These are phyloP conservation scores for Polymixis lichenea DNA, from an alignment of 2,888 invertebrate species.

Conservation along the genomic window DNA sequence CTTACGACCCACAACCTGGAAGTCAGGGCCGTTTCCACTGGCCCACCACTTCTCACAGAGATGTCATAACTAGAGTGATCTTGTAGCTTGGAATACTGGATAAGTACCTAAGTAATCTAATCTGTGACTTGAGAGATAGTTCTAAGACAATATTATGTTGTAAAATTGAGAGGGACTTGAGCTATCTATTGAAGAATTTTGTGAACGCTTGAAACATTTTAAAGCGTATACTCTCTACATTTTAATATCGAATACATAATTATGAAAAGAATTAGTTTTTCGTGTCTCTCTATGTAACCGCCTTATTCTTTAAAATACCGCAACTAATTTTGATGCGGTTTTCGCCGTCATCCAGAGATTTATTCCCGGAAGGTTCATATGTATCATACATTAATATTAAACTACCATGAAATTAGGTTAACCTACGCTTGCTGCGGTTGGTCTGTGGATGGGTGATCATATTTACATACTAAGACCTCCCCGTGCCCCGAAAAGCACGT, in stretches of 20 bases:
- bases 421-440: too few relatives aligned
- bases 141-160: not conserved
- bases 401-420: too few relatives aligned
- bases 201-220: not conserved
- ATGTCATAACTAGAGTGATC: not conserved
- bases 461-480: too few relatives aligned
- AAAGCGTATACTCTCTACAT: not conserved
- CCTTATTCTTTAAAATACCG: not conserved
- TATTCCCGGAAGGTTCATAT: not conserved
- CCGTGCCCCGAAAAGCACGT: too few relatives aligned
- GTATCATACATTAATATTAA: not conserved
- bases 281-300: too few relatives aligned
- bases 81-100: not conserved
- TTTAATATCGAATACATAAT: not conserved
- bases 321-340: not conserved
- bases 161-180: not conserved
- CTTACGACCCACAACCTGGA: too few relatives aligned
- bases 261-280: too few relatives aligned
- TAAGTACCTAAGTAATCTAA: not conserved
- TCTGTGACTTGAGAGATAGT: not conserved
- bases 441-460: too few relatives aligned
- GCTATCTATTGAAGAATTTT: not conserved
- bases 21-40: too few relatives aligned
- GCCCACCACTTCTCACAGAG: too few relatives aligned
- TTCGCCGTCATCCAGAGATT: not conserved